These are phyloP conservation scores for Rhinoptilus africanus DNA, from an alignment of 2,113 vertebrate genomes.

Conservation along the genomic window DNA sequence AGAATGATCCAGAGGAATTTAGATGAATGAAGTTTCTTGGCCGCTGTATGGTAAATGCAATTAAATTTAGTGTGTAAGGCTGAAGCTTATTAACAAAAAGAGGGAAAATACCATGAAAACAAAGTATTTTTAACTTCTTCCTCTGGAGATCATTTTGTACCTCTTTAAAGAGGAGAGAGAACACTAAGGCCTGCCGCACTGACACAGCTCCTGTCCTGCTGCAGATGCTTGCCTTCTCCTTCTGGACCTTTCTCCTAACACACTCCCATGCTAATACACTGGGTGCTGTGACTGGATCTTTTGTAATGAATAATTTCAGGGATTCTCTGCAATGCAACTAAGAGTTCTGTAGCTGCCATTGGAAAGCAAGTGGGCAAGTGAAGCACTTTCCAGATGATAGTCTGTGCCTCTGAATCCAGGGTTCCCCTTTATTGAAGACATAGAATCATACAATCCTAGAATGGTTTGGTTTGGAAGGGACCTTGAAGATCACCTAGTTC, in stretches of 20 bases:
- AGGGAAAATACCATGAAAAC: not conserved
- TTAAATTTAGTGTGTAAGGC: not conserved
- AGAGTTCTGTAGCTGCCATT: not conserved
- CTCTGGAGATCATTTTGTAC: not conserved
- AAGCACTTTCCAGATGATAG: not conserved
- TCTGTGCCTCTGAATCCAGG: not conserved
- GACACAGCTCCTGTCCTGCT: not conserved
- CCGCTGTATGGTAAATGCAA: not conserved
- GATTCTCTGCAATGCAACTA: not conserved
- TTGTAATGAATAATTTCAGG: not conserved
- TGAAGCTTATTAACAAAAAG: not conserved
- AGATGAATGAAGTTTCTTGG: not conserved
- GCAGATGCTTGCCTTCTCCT: not conserved
- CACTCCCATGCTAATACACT: not conserved
- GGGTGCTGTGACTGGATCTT: not conserved
- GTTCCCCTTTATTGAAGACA: not conserved
- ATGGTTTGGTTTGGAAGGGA: not conserved
- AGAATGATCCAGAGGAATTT: not conserved
- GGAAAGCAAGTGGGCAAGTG: not conserved
- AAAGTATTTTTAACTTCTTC: not conserved
- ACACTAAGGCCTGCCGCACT: rapidly evolving
- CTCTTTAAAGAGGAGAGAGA: not conserved
- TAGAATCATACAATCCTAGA: not conserved
- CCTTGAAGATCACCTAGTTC: not conserved
- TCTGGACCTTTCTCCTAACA: not conserved